These are phyloP conservation scores for Apostichopus californicus DNA, from an alignment of 35 echinoderm and acorn worm species.

Conservation along the genomic window DNA sequence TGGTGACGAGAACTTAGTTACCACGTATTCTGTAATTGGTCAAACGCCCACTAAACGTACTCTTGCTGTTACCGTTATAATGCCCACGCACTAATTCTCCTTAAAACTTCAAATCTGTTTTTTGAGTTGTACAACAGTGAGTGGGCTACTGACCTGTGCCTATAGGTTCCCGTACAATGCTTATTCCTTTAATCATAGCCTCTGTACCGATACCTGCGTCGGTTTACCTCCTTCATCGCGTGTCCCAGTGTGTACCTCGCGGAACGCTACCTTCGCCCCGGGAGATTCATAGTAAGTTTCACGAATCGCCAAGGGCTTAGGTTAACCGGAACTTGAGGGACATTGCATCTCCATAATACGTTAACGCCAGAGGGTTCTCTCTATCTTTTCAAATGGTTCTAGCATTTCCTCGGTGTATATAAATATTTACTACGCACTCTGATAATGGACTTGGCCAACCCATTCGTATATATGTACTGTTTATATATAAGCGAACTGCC, in stretches of 20 bases:
- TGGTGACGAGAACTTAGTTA: too few relatives aligned
- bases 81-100: too few relatives aligned
- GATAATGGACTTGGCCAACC: slow-evolving; percentile 33
- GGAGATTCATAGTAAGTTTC: slow-evolving; percentile 32
- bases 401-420: not conserved
- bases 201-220: not conserved
- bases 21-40: too few relatives aligned
- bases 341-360: slow-evolving; percentile 28
- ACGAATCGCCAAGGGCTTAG: slow-evolving; percentile 33
- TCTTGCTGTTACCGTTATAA: too few relatives aligned
- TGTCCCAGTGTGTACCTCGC: not conserved
- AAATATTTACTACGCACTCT: slow-evolving; percentile 28
- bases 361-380: not conserved
- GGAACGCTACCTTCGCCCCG: slow-evolving; percentile 23
- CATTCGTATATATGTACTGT: not conserved
- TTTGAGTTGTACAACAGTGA: too few relatives aligned
- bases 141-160: too few relatives aligned
- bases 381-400: not conserved
- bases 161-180: too few relatives aligned
- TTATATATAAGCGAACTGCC: not conserved
- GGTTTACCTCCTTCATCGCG: not conserved
- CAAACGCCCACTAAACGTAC: too few relatives aligned
- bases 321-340: slow-evolving; percentile 39
- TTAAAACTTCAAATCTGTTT: too few relatives aligned
- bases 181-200: not conserved